Base-by-base conservation (phyloP, 2,888 invertebrate genomes). In the Hedychridium roseum region DNA sequence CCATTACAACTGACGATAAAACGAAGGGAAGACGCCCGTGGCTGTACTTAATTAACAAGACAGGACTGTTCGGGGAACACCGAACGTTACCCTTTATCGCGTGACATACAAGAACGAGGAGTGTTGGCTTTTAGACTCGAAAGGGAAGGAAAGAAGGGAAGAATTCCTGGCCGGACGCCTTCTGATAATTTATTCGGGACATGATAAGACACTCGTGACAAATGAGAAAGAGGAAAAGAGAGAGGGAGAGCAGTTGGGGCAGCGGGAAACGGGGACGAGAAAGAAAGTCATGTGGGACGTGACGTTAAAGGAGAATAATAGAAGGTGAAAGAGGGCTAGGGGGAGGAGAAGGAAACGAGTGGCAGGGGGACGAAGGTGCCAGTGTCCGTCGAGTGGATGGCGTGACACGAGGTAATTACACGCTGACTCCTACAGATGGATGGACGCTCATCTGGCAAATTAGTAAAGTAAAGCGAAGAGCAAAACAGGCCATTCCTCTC, bases 121-220 rank as follows among this genome's bases (percentile, higher is more conserved):
- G 45, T 31, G 15, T n/a, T n/a, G n/a, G n/a, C n/a, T n/a, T n/a
- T n/a, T n/a, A n/a, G n/a, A n/a, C n/a, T n/a, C n/a, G 17, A 18
- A 27, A 14, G 32, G 12, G 28, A 37, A 18, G n/a, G 21, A 36
- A 27, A 36, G 17, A 39, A 37, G 30, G 15, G 39, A n/a, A 38
- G 41, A 37, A 45, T 39, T 27, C 14, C 28, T 27, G 38, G 12
- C 15, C 9, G 21, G 28, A 38, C 20, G 38, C 41, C 43, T 47
- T 37, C 48, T 53, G 60, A 62, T 64, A 57, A 64, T 64, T 64
- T 55, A 58, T 50, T 50, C 20, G 48, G 41, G 43, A 46, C 45
- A 43, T 51, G 66, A 64, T 60, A 64, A 60, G 59, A 60, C 54
- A 55, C 49, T 60, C 40, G 55, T 63, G 66, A 64, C 58, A 64